Evolutionary conservation across 2,797 vertebrate genomes (phyloP).

Genomic region (Smutsia gigantea): DNA sequence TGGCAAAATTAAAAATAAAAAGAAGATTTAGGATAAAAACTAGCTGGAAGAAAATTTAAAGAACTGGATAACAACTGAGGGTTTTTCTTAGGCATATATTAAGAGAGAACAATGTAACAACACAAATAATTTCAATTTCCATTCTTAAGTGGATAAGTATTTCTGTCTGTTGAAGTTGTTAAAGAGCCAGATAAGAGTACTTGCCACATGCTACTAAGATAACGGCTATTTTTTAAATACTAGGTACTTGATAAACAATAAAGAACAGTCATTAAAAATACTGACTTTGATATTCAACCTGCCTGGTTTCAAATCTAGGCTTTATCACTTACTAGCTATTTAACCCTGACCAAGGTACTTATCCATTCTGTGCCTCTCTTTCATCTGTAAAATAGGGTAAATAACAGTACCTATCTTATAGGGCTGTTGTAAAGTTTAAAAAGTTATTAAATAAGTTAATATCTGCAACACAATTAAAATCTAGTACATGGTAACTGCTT

Average conservation of each 20-base stretch:
- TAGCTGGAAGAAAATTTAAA: not conserved
- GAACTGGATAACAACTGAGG: not conserved
- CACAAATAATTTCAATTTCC: not conserved
- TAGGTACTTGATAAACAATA: not conserved
- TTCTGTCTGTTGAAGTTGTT: not conserved
- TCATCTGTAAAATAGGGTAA: not conserved
- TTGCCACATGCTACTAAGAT: not conserved
- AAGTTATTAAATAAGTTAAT: not conserved
- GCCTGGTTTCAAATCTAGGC: constrained; percentile 6
- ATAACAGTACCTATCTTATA: not conserved
- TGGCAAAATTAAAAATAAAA: not conserved
- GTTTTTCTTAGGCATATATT: not conserved
- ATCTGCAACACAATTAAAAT: constrained; percentile 1
- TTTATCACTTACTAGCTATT: not conserved
- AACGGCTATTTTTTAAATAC: constrained; percentile 28
- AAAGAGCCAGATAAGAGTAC: not conserved
- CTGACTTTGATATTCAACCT: not conserved
- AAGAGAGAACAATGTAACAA: not conserved
- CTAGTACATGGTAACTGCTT: not conserved
- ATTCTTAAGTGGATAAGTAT: not conserved
- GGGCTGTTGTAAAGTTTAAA: not conserved
- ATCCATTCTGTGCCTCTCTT: not conserved
- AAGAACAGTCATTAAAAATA: not conserved
- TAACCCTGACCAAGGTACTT: not conserved
- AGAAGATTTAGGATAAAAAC: constrained; percentile 4